phyloP scores from a whole-genome alignment of 1,140 invertebrate genomes.

The Drosophila rhopaloa region DNA sequence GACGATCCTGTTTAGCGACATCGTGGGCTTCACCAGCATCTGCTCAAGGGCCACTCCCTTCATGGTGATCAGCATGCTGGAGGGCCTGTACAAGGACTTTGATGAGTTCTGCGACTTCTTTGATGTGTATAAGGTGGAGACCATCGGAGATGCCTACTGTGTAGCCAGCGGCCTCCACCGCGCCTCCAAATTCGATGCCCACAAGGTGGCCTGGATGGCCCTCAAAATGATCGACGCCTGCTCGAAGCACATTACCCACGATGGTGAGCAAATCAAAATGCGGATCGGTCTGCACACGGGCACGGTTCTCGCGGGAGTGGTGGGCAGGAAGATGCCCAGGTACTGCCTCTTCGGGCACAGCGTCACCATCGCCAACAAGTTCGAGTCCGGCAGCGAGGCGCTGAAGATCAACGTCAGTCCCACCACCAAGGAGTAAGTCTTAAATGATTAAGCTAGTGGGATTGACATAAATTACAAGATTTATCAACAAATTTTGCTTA shows the following conservation, averaged over 20 bases:
- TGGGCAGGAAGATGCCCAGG: constrained; percentile 95
- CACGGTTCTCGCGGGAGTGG: constrained; percentile 94
- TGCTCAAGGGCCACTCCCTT: constrained; percentile 95
- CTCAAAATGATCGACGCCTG: constrained; percentile 95
- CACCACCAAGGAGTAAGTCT: constrained; percentile 93
- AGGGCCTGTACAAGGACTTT: constrained; percentile 96
- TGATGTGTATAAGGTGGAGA: constrained; percentile 98
- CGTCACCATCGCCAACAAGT: constrained; percentile 97
- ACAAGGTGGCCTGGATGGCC: constrained; percentile 98
- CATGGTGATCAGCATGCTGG: constrained; percentile 97
- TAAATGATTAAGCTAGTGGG: too few species aligned
- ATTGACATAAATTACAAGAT: too few species aligned
- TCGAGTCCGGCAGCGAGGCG: constrained; percentile 96
- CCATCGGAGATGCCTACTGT: constrained; percentile 97
- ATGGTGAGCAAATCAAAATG: constrained; percentile 97
- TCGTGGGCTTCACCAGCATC: constrained; percentile 98
- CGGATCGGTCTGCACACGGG: constrained; percentile 96
- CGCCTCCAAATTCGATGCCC: constrained; percentile 90
- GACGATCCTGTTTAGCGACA: constrained; percentile 97
- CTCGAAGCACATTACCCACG: constrained; percentile 93
- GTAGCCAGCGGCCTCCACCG: constrained; percentile 96
- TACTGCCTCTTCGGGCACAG: constrained; percentile 97
- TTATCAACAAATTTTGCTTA: too few species aligned
- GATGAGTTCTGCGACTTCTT: constrained; percentile 95
- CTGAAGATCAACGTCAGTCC: constrained; percentile 96